Base-by-base conservation (phyloP, 1,140 invertebrate species). In the Drosophila willistoni region DNA sequence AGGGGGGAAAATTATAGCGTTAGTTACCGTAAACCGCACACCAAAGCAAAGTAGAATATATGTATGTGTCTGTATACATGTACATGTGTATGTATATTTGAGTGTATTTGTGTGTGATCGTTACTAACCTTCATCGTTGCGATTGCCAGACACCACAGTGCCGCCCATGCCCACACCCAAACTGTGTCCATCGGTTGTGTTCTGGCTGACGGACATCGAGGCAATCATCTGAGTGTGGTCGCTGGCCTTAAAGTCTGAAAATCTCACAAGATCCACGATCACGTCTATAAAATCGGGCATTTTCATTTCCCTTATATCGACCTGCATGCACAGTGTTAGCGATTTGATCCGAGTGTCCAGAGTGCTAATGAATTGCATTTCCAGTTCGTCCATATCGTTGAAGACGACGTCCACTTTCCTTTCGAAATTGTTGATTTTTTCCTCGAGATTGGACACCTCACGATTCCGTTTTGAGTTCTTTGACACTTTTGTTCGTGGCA, bases 401-500 rank as follows among this genome's bases (percentile, higher is more conserved):
- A 73, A 41, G 19, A 71, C 60, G 42, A 70, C 65, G n/a, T 92
- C 91, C 61, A 90, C 57, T 61, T 86, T 84, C 12, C 84, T 44
- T 72, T 92, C 91, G 63, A 64, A 92, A 29, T 79, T 68, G 47
- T 89, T 83, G 7, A 91, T 71, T 55, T 91, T 91, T 63, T 92
- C 91, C 54, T 92, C 91, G 39, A 73, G 85, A 62, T 78, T 79
- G 12, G 91, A 80, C 1, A 77, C 83, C 3, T 92, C 91, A 19
- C 91, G 90, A 60, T 92, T 92, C 4, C 91, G 74, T 39, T 92
- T 92, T 5, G 89, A 76, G 60, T 83, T 92, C 63, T 91, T 91
- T 63, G 91, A 66, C 70, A 92, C 71, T 68, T 92, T 92, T 13
- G 91, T 92, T 36, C 91, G 89, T 44, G 91, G 91, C 91, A 92